These are phyloP conservation scores for Emys orbicularis DNA, from an alignment of 2,797 vertebrate genomes.

Conservation along the genomic window DNA sequence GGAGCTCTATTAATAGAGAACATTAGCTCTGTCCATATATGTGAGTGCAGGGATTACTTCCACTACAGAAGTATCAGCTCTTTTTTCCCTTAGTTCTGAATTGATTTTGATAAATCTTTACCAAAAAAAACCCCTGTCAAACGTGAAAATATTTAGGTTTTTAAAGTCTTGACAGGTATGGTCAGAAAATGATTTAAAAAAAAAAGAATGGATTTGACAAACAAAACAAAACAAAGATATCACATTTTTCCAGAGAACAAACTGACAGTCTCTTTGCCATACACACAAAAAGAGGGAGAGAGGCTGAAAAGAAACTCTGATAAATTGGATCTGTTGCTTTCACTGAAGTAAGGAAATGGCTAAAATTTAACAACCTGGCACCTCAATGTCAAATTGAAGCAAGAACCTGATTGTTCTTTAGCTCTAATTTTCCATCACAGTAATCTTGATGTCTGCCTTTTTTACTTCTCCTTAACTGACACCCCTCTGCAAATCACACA, in stretches of 20 bases:
- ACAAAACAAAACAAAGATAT: background rate
- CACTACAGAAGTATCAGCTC: background rate
- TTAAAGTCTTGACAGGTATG: background rate
- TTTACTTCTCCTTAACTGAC: slow-evolving; percentile 16
- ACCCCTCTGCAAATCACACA: background rate
- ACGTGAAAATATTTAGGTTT: background rate
- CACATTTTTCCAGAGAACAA: background rate
- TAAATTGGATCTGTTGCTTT: background rate
- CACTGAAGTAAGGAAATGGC: background rate
- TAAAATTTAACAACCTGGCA: slow-evolving; percentile 1
- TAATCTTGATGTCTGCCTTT: background rate
- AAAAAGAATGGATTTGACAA: background rate
- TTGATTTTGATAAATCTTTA: background rate
- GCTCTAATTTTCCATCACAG: background rate
- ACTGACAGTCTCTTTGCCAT: background rate
- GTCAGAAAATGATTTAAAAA: background rate
- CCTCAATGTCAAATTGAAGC: background rate
- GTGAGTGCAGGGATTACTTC: background rate
- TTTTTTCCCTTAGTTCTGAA: background rate
- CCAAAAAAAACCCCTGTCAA: background rate
- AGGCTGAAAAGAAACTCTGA: background rate
- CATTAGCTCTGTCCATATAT: background rate
- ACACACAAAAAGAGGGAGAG: background rate
- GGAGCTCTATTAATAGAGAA: background rate
- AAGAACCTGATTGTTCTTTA: background rate